phyloP scores from a whole-genome alignment of 2,113 vertebrate genomes.

The Aplodontia rufa region DNA sequence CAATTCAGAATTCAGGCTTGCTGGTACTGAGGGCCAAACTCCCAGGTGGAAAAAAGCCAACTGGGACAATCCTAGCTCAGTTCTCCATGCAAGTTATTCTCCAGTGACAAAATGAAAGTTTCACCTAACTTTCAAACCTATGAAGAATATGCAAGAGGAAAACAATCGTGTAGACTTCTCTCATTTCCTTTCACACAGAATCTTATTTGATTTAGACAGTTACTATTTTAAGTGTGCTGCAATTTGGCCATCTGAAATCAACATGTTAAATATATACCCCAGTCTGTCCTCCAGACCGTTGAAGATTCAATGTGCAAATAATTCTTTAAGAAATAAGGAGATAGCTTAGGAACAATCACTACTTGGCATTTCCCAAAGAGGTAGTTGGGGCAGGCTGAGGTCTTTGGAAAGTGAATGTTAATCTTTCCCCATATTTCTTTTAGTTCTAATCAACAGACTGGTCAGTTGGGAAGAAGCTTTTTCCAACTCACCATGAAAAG shows the following conservation, averaged over 20 bases:
- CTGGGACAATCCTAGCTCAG: not conserved
- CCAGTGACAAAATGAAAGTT: not conserved
- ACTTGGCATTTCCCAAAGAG: not conserved
- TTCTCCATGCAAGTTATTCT: not conserved
- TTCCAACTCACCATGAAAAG: not conserved
- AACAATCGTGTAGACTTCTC: not conserved
- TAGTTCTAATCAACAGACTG: not conserved
- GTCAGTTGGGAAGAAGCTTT: not conserved
- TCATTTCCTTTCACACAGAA: slow-evolving; percentile 4
- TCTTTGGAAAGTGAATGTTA: not conserved
- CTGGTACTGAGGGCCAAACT: slow-evolving; percentile 19
- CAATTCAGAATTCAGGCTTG: slow-evolving; percentile 36
- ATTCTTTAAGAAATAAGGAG: slow-evolving; percentile 39
- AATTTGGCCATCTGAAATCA: not conserved
- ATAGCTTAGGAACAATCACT: not conserved
- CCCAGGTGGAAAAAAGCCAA: not conserved
- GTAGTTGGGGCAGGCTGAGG: not conserved
- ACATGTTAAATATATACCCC: not conserved
- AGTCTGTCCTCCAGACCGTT: not conserved
- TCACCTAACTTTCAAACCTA: not conserved
- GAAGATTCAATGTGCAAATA: slow-evolving; percentile 1
- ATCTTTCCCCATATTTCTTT: not conserved
- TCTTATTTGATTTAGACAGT: not conserved
- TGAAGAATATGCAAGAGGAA: not conserved
- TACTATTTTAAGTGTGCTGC: not conserved